Evolutionary conservation across 2,888 invertebrate species (phyloP).

Genomic region (Lithodes maja): DNA sequence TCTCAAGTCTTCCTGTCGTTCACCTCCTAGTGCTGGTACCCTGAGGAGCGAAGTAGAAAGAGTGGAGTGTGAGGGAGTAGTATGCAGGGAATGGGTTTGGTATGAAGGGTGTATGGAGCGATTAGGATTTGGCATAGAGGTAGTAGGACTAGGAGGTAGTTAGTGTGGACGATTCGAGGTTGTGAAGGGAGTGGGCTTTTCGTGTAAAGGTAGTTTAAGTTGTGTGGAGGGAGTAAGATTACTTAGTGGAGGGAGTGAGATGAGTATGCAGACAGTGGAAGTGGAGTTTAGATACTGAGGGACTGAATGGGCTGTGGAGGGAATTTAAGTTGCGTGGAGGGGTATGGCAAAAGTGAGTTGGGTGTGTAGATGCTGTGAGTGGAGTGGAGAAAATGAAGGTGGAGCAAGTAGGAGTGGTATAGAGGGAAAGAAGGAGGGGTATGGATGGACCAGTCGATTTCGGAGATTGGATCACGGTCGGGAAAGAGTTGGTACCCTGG

Average conservation of each 20-base stretch:
- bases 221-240: too few species aligned
- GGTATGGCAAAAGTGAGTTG: too few species aligned
- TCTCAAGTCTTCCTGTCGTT: conserved; percentile 19
- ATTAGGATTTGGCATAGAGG: not conserved
- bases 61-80: too few species aligned
- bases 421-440: not conserved
- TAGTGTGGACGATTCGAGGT: not conserved
- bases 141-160: not conserved
- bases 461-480: not conserved
- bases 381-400: not conserved
- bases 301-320: too few species aligned
- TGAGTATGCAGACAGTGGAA: too few species aligned
- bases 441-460: not conserved
- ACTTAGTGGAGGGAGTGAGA: too few species aligned
- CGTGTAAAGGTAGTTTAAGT: not conserved
- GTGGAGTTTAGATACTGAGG: too few species aligned
- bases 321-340: too few species aligned
- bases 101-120: too few species aligned
- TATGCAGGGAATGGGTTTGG: too few species aligned
- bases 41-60: conserved; percentile 1
- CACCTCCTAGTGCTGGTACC: conserved; percentile 55
- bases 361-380: not conserved
- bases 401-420: not conserved
- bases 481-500: not conserved
- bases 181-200: not conserved